These are phyloP conservation scores for Sander lucioperca DNA, from an alignment of 2,113 vertebrate species.

Conservation along the genomic window DNA sequence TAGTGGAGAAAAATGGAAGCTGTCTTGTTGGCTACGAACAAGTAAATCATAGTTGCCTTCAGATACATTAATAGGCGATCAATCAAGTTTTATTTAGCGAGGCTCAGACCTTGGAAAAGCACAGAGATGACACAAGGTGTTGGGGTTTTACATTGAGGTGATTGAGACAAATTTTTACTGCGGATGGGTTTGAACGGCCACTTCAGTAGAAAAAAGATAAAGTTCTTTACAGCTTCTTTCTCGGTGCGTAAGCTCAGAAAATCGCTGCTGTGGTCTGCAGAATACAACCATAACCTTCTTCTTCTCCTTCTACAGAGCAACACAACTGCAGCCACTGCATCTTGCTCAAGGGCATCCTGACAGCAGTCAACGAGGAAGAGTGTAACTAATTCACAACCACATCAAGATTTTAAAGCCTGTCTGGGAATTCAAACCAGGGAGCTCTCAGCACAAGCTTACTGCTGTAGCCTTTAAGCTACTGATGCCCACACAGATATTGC, in stretches of 20 bases:
- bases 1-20: conserved; percentile 81
- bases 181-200: conserved; percentile 16
- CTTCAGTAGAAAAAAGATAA: conserved; percentile 21
- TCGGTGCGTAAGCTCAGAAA: neutral
- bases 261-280: neutral
- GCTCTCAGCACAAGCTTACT: neutral
- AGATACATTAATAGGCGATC: conserved; percentile 78
- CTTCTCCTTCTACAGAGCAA: neutral
- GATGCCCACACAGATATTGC: conserved; percentile 34
- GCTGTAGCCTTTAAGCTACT: conserved; percentile 18
- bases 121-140: conserved; percentile 32
- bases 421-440: conserved; percentile 16
- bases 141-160: conserved; percentile 44
- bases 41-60: conserved; percentile 80
- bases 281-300: neutral
- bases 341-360: conserved; percentile 46
- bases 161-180: conserved; percentile 60
- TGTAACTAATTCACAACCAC: conserved; percentile 19
- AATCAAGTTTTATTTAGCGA: conserved; percentile 76
- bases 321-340: neutral
- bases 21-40: conserved; percentile 75
- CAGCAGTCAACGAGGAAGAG: neutral
- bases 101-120: conserved; percentile 64
- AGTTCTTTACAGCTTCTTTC: conserved; percentile 18
- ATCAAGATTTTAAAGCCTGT: conserved; percentile 30